Percentiles rank a stretch among this genome's conserved stretches.
phyloP scores from a whole-genome alignment of 1,140 invertebrate species.

The Lepidurus arcticus region DNA sequence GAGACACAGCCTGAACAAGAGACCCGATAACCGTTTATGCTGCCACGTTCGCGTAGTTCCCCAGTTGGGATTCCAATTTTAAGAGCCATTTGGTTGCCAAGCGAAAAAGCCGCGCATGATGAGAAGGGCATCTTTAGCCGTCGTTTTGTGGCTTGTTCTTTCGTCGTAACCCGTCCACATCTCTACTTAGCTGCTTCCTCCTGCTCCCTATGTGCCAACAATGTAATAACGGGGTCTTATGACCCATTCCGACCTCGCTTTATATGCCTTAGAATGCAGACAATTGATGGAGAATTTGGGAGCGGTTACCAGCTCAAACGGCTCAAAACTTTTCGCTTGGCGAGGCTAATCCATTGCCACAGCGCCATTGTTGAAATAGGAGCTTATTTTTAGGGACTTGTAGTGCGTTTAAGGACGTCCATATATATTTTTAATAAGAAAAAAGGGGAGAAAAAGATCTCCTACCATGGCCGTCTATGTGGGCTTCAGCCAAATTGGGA shows the following conservation, averaged over 20 bases:
- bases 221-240: slow-evolving; percentile 12
- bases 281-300: slow-evolving; percentile 2
- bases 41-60: background rate
- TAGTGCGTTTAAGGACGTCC: background rate
- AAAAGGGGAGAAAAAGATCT: background rate
- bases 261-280: background rate
- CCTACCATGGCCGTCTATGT: background rate
- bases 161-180: slow-evolving; percentile 16
- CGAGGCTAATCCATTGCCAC: background rate
- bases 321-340: background rate
- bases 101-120: slow-evolving; percentile 7
- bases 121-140: slow-evolving; percentile 20
- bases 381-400: background rate
- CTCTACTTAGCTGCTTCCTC: background rate
- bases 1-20: background rate
- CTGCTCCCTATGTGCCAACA: slow-evolving; percentile 20
- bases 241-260: slow-evolving; percentile 3
- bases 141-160: slow-evolving; percentile 19
- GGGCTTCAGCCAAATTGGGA: slow-evolving; percentile 18
- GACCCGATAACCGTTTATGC: slow-evolving; percentile 12
- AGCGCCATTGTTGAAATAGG: background rate
- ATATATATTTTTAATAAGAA: background rate
- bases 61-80: slow-evolving; percentile 18
- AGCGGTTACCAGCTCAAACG: background rate
- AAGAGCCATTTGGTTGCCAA: slow-evolving; percentile 18